Base-by-base conservation (phyloP, 2,888 invertebrate genomes). In the Drosophila phalerata region DNA sequence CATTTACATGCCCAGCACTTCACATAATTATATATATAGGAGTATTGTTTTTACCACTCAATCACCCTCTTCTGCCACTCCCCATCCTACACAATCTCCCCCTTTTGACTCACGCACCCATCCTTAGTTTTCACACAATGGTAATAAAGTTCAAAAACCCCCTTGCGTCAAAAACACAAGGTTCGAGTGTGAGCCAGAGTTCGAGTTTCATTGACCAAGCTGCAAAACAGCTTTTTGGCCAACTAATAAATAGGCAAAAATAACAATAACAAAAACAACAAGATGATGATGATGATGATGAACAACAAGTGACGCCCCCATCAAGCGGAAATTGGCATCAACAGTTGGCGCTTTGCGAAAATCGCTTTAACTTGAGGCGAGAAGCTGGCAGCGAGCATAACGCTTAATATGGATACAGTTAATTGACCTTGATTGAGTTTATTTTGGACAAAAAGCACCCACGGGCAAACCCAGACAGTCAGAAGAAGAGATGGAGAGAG, bases 341-440 rank as follows among this genome's bases (percentile, higher is more conserved):
- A 63, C 48, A 55, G 58, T 80, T 72, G 73, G 69, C 57, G 57
- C 38, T 47, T 85, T 75, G 85, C 74, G 73, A 85, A 79, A 82
- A 80, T 69, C 71, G 83, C 67, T 70, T 74, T 58, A 49, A 57
- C 43, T 62, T 52, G 11, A 61, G 55, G 61, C 62, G 77, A 49
- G 61, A 38, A 49, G 69, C 67, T 53, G 62, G 37, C 55, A 69
- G 38, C 49, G 49, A 64, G 67, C 60, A 47, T 47, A 64, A 60
- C 68, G 73, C 85, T 89, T 77, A 78, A 84, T 85, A 84, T 90
- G 89, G 85, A 76, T 85, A 91, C 90, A 89, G 91, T 90, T 91
- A 91, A 90, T 89, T 91, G 90, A 90, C 91, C 91, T 91, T 91
- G 91, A 91, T 90, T 89, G 82, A 76, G 85, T 81, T 81, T 74